Percentiles rank a stretch among this genome's conserved stretches.
These are phyloP conservation scores for Amblyopsis hoosieri DNA, from an alignment of 2,797 vertebrate genomes.

Conservation along the genomic window DNA sequence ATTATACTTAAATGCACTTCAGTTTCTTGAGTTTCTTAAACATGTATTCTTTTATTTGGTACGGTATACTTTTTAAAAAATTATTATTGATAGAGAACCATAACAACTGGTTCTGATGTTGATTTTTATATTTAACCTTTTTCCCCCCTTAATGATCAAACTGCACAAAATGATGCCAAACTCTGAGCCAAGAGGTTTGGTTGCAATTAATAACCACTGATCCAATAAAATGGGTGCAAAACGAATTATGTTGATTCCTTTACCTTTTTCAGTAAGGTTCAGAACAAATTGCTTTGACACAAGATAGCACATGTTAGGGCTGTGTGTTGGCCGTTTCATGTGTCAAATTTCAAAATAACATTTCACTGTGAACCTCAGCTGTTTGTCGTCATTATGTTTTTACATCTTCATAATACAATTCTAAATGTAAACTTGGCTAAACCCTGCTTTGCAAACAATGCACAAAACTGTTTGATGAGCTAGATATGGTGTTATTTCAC, in stretches of 20 bases:
- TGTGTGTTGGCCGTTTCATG: neutral
- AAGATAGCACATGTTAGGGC: neutral
- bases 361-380: neutral
- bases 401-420: neutral
- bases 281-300: no score
- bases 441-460: neutral
- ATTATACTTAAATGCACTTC: slow-evolving; percentile 69
- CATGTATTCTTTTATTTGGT: slow-evolving; percentile 66
- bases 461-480: neutral
- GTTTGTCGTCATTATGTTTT: neutral
- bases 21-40: slow-evolving; percentile 25
- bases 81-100: slow-evolving; percentile 49
- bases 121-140: slow-evolving; percentile 65
- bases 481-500: slow-evolving; percentile 5
- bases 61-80: slow-evolving; percentile 57
- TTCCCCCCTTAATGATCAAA: slow-evolving; percentile 71
- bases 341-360: neutral
- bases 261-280: slow-evolving; percentile 18
- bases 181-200: slow-evolving; percentile 64
- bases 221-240: slow-evolving; percentile 83
- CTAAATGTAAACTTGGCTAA: neutral
- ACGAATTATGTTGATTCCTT: slow-evolving; percentile 66
- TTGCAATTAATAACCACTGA: slow-evolving; percentile 83
- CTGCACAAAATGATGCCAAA: slow-evolving; percentile 74
- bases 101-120: slow-evolving; percentile 64